Evolutionary conservation across 2,888 invertebrate species (phyloP), one percentile per base, ranked within the genome.

Genomic region (Drosophila histrio): DNA sequence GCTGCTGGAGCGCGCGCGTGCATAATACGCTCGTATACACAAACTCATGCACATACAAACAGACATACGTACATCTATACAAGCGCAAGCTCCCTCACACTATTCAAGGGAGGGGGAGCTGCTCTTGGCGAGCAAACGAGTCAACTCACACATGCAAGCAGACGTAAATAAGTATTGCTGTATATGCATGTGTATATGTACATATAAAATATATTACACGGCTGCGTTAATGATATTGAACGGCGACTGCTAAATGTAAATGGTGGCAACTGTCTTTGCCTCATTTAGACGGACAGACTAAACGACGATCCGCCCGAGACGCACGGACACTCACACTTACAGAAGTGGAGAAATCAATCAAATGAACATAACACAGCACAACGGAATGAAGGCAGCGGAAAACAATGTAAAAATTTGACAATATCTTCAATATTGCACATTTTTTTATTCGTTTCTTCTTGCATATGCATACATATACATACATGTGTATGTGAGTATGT

Each of bases 1-100:
- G 77, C 77, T 71, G 87, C 81, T 80, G 78, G 87, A 87, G 71
- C 86, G 83, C 88, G 64, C 73, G 86, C 80, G 84, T 88, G 83
- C 68, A 82, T 74, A 83, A 74, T 76, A 71, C 84, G 56, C 58
- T 80, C 81, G 46, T 72, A 75, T 58, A 72, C 49, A 74, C 64
- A 76, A 26, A 39, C 54, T 59, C 47, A 63, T 30, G 13, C 24
- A 54, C 26, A 24, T 32, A 67, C 57, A 61, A 53, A 63, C 34
- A 68, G 24, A 52, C 15, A 70, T 22, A 19, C 5, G 26, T 34
- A 66, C 62, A 62, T 60, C 39, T 32, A 62, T 49, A 62, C 61
- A 60, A 32, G 53, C 32, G 49, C 30, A 67, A 77, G 63, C 67
- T 63, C 62, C 56, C 36, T 66, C 64, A 36, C 32, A 36, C 24